Evolutionary conservation across 2,888 invertebrate species (phyloP), one percentile per base, ranked within the genome.

Genomic region (Drosophila phalerata): DNA sequence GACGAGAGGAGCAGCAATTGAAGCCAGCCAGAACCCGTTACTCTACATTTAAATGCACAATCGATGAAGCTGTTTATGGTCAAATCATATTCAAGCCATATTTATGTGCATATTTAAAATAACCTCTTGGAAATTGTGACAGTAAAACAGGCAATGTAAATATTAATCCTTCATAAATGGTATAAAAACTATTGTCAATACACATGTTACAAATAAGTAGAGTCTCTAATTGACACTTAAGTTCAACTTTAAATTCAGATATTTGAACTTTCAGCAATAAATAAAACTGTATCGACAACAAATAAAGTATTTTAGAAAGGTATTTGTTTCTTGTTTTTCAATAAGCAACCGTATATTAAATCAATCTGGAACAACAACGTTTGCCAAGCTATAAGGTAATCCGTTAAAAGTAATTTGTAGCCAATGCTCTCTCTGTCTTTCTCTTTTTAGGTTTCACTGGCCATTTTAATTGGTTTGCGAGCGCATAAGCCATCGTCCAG

Each of bases 381-480:
- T 34, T 56, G 15, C 34, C 32, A 15, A 42, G 42, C 42, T 43
- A 9, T 9, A 55, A 19, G 19, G 19, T 71, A 77, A 83, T 77
- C 87, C 75, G 56, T 75, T 53, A 51, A 75, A 83, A 86, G 86
- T 84, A 81, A 83, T 81, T 86, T 73, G 70, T 72, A 63, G 66
- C 37, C 73, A 52, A 73, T 67, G 61, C 52, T 11, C 17, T 32
- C 10, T 53, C 66, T 68, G 45, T 37, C 53, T 38, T 15, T 22
- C 22, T 15, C 37, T 52, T 22, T 22, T n/a, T 45, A 13, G 9
- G 61, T 81, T 73, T 56, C 81, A 69, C 73, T 82, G 80, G 72
- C 83, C 83, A 55, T 87, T 85, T 85, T 87, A 87, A 85, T 85
- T 87, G 84, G 81, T 80, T 85, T 85, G 76, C 72, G 38, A 82